These are phyloP conservation scores for Andrena praecox DNA, from an alignment of 2,888 invertebrate genomes.

Conservation along the genomic window DNA sequence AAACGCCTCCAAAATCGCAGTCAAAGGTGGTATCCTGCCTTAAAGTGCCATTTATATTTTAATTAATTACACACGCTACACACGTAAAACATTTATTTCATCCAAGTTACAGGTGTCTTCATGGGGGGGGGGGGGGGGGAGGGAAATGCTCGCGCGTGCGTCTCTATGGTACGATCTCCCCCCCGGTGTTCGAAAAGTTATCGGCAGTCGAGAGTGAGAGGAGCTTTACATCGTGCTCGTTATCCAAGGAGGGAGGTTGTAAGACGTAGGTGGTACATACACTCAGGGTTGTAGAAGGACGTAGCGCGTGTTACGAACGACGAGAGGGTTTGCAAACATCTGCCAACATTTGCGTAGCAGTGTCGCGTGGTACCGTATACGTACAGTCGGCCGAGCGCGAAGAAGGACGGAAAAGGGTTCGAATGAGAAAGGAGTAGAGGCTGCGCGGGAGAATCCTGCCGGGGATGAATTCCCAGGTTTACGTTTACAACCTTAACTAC, in stretches of 20 bases:
- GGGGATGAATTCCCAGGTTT: conserved; percentile 82
- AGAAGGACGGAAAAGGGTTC: conserved; percentile 70
- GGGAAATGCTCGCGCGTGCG: background rate
- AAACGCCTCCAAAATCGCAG: too few species aligned
- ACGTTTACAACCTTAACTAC: conserved; percentile 84
- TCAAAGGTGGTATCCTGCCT: too few species aligned
- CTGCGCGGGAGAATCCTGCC: conserved; percentile 26
- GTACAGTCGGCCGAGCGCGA: conserved; percentile 42
- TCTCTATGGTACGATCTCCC: conserved; percentile 8
- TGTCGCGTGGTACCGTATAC: conserved; percentile 58
- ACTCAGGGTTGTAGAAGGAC: conserved; percentile 62
- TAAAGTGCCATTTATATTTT: too few species aligned
- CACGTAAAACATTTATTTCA: background rate
- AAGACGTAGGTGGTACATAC: conserved; percentile 67
- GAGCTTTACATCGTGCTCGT: conserved; percentile 64
- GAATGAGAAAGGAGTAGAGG: conserved; percentile 56
- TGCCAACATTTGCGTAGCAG: conserved; percentile 74
- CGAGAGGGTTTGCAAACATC: conserved; percentile 76
- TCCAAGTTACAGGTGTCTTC: conserved; percentile 14
- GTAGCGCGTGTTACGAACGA: conserved; percentile 71
- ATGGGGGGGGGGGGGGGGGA: background rate
- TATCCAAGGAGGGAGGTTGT: conserved; percentile 63
- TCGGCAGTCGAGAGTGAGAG: conserved; percentile 47
- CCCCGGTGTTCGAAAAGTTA: conserved; percentile 57
- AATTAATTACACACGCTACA: background rate